Percentiles rank a stretch among this genome's conserved stretches.
Conservation (phyloP, 2,888 invertebrate species). For the Acanthosoma haemorrhoidale region DNA sequence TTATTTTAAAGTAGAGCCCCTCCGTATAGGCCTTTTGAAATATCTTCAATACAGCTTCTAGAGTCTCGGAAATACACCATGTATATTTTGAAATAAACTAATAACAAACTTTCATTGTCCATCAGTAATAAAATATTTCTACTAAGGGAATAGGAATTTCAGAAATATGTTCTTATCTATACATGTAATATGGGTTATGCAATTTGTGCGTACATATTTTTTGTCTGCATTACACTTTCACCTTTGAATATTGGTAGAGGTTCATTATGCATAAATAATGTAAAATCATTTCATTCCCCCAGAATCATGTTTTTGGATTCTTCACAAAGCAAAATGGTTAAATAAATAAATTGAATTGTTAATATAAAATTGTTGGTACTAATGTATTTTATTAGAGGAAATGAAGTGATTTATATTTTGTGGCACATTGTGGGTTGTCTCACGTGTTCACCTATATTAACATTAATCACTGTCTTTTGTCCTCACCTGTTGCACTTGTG, state of each 20-base stretch:
- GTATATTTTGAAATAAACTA: no score
- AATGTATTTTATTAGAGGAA: not conserved
- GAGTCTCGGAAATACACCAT: no score
- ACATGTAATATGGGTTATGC: not conserved
- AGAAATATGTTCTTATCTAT: not conserved
- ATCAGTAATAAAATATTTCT: no score
- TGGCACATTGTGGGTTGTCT: conserved; percentile 29
- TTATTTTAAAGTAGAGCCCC: no score
- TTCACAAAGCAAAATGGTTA: no score
- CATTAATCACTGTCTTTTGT: not conserved
- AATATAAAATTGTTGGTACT: no score
- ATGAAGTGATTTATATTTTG: conserved; percentile 12
- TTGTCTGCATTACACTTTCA: not conserved
- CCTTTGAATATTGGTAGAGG: conserved; percentile 1
- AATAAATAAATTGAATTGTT: no score
- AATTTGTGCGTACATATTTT: not conserved
- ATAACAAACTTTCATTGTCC: no score
- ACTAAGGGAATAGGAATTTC: no score
- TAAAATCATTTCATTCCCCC: conserved; percentile 11
- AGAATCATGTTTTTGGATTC: not conserved
- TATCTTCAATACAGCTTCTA: no score
- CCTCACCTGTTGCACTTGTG: conserved; percentile 19
- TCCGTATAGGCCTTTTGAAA: no score
- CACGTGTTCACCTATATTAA: conserved; percentile 10
- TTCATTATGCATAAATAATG: not conserved